Conservation (phyloP, 2,797 vertebrate species). For the Rhabdomys pumilio region DNA sequence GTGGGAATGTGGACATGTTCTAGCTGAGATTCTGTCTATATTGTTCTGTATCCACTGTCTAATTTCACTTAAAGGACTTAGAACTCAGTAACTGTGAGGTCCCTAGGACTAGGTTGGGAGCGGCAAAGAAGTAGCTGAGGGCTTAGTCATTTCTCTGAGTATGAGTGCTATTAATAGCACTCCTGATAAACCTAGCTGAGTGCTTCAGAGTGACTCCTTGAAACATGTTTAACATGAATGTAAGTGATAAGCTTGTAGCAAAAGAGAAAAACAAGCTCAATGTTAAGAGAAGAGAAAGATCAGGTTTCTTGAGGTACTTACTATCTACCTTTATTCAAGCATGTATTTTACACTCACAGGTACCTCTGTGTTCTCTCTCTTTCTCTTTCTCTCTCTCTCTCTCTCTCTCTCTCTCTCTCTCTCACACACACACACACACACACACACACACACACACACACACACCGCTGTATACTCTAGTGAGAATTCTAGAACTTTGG, state of each 20-base stretch:
- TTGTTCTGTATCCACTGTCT: not conserved
- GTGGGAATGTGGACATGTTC: not conserved
- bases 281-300: not conserved
- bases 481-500: not conserved
- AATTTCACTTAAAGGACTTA: not conserved
- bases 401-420: not conserved
- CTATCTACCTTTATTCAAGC: not conserved
- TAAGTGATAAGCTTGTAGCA: not conserved
- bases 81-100: not conserved
- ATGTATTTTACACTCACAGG: not conserved
- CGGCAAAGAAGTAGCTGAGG: not conserved
- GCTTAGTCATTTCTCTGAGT: not conserved
- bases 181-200: not conserved
- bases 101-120: not conserved
- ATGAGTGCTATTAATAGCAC: not conserved
- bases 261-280: not conserved
- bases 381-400: not conserved
- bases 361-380: not conserved
- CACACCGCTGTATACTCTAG: not conserved
- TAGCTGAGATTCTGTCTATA: not conserved
- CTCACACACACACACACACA: not conserved
- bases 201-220: not conserved
- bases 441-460: not conserved
- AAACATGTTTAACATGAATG: not conserved
- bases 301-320: not conserved